Evolutionary conservation across 2,888 invertebrate species (phyloP).

Genomic region (Drosophila atripex): DNA sequence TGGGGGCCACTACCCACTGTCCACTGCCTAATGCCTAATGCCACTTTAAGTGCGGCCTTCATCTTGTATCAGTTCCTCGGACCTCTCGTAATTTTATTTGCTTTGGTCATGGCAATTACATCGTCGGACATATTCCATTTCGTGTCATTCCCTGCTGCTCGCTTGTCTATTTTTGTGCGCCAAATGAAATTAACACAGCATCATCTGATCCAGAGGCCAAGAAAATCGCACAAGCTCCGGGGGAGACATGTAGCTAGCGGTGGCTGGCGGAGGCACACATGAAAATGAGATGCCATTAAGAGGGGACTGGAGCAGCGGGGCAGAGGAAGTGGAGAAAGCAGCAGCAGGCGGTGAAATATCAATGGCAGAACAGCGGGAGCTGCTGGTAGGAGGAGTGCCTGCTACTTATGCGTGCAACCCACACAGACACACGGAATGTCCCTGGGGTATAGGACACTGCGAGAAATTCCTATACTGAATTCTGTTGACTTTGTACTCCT

Average conservation of each 20-base stretch:
- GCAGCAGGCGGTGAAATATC: constrained; percentile 49
- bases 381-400: constrained; percentile 28
- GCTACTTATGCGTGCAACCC: constrained; percentile 46
- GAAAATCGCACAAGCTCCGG: constrained; percentile 11
- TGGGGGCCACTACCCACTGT: too few species aligned
- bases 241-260: background rate
- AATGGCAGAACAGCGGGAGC: constrained; percentile 47
- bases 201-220: constrained; percentile 26
- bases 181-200: constrained; percentile 72
- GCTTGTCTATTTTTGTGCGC: constrained; percentile 62
- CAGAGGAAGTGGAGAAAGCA: background rate
- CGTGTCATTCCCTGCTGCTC: constrained; percentile 13
- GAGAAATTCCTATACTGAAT: constrained; percentile 3
- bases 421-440: constrained; percentile 21
- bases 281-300: constrained; percentile 39
- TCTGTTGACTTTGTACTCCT: too few species aligned
- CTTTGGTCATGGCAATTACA: constrained; percentile 42
- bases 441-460: constrained; percentile 13
- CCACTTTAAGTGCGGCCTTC: constrained; percentile 42
- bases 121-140: constrained; percentile 45
- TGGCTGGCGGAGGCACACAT: constrained; percentile 11
- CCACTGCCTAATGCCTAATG: constrained; percentile 2
- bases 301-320: constrained; percentile 2
- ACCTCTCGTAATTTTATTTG: constrained; percentile 37
- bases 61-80: constrained; percentile 24